Evolutionary conservation across 1,140 invertebrate genomes (phyloP).

Genomic region (Wasmannia auropunctata): DNA sequence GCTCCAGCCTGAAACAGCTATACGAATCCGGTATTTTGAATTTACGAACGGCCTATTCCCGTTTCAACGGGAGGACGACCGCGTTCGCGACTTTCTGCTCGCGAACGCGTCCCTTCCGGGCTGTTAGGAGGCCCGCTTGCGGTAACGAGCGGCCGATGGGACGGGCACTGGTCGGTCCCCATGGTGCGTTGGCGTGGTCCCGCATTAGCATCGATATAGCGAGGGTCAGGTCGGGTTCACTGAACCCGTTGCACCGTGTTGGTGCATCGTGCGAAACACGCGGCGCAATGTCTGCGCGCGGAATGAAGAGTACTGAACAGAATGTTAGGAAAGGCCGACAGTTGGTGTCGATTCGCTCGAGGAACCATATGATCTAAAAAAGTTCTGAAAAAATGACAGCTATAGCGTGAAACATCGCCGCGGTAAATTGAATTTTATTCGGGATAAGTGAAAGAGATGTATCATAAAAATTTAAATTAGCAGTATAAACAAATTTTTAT

Average conservation of each 20-base stretch:
- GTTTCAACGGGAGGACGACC: background rate
- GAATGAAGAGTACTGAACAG: constrained; percentile 66
- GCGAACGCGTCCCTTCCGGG: constrained; percentile 41
- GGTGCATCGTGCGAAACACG: constrained; percentile 59
- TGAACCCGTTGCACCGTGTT: constrained; percentile 67
- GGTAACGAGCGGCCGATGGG: constrained; percentile 45
- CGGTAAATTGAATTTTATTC: background rate
- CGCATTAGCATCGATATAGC: constrained; percentile 74
- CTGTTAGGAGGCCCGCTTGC: constrained; percentile 41
- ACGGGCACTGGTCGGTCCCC: constrained; percentile 43
- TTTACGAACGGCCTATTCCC: constrained; percentile 6
- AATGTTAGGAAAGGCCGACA: constrained; percentile 60
- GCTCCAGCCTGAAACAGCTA: background rate
- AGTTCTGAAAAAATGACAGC: background rate
- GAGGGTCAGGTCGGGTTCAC: constrained; percentile 74
- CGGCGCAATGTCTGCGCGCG: constrained; percentile 63
- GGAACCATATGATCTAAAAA: background rate
- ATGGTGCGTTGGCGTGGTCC: constrained; percentile 72
- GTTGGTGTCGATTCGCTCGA: constrained; percentile 34
- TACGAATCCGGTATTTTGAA: background rate
- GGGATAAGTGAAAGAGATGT: background rate
- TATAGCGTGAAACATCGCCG: background rate
- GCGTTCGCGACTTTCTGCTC: constrained; percentile 13
- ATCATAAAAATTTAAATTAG: background rate
- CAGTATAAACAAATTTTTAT: background rate